Percentiles rank a stretch among this genome's conserved stretches.
These are phyloP conservation scores for Siphonodentalium dalli DNA, from an alignment of 2,888 invertebrate genomes.

Conservation along the genomic window DNA sequence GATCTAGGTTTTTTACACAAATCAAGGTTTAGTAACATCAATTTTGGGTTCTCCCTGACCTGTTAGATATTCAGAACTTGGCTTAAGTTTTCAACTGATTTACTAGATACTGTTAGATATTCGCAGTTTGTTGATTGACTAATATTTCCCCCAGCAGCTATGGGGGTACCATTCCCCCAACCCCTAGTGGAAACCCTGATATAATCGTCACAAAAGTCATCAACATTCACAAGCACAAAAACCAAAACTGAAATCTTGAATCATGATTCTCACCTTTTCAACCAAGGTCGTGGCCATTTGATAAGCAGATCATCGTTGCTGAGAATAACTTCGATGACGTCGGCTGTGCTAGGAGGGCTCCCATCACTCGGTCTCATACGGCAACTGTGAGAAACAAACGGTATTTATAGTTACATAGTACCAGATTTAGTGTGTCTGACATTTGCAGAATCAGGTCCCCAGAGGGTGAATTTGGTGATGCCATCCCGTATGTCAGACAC, in stretches of 20 bases:
- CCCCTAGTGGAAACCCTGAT: too few species aligned
- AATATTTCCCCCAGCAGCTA: too few species aligned
- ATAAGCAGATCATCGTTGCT: constrained; percentile 56
- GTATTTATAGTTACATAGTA: background rate
- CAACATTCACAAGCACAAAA: background rate
- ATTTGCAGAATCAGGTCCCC: too few species aligned
- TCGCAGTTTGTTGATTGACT: too few species aligned
- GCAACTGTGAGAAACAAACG: constrained; percentile 38
- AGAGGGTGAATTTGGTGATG: too few species aligned
- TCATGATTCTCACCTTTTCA: constrained; percentile 47
- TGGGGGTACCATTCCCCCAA: background rate
- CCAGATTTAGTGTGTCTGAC: background rate
- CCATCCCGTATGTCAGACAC: too few species aligned
- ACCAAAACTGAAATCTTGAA: background rate
- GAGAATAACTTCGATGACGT: constrained; percentile 57
- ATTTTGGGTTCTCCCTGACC: too few species aligned
- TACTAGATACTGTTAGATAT: too few species aligned
- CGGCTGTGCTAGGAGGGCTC: constrained; percentile 54
- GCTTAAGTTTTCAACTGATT: too few species aligned
- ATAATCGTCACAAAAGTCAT: background rate
- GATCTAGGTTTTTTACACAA: too few species aligned
- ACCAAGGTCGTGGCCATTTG: constrained; percentile 57
- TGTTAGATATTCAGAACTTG: too few species aligned
- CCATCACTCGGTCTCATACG: constrained; percentile 39
- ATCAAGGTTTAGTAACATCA: too few species aligned